Evolutionary conservation across 2,797 vertebrate species (phyloP).

Genomic region (Allobates femoralis): DNA sequence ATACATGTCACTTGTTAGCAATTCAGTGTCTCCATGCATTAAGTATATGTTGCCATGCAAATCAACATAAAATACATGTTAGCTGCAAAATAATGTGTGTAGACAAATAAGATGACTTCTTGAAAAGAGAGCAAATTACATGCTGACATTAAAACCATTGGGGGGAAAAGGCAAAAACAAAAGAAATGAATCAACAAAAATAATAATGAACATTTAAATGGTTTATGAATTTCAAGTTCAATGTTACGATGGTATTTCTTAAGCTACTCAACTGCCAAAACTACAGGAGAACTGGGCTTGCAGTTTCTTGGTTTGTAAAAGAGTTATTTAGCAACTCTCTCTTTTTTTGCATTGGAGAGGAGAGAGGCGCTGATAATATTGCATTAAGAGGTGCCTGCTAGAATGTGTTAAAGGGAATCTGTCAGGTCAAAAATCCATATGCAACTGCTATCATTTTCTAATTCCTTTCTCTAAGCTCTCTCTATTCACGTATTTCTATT

Average conservation of each 20-base stretch:
- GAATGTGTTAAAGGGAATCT: no score
- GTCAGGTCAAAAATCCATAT: no score
- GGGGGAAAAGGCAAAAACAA: conserved; percentile 66
- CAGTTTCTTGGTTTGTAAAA: background rate
- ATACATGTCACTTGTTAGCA: conserved; percentile 77
- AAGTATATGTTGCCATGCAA: conserved; percentile 79
- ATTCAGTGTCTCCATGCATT: conserved; percentile 79
- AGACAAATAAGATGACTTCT: conserved; percentile 63
- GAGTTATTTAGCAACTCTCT: no score
- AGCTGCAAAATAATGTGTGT: conserved; percentile 73
- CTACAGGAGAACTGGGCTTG: background rate
- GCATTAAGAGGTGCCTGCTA: no score
- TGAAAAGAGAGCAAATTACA: conserved; percentile 76
- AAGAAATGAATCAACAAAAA: conserved; percentile 55
- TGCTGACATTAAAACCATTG: conserved; percentile 76
- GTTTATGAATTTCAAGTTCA: conserved; percentile 76
- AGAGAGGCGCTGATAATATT: no score
- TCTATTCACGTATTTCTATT: no score
- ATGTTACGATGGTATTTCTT: conserved; percentile 62
- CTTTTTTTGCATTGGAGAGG: no score
- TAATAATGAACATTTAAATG: conserved; percentile 76
- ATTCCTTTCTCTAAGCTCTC: no score
- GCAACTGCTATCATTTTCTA: no score
- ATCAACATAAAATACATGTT: conserved; percentile 72
- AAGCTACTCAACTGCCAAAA: background rate